These are phyloP conservation scores for Sebastes taczanowskii DNA, from an alignment of 2,797 vertebrate genomes.

Conservation along the genomic window DNA sequence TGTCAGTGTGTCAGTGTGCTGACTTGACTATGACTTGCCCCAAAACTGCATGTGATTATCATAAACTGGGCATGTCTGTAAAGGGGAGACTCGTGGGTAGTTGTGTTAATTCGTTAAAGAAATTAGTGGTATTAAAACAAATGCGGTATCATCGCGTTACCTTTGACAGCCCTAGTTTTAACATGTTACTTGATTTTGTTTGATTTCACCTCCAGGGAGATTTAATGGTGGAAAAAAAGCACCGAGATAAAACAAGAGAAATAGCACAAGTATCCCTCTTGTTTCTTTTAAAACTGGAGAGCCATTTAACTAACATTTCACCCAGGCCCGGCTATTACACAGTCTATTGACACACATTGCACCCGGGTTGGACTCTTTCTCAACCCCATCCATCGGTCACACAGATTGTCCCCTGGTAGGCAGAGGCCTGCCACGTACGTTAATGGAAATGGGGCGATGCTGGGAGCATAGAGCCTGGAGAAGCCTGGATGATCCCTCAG, in stretches of 20 bases:
- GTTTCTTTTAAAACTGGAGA: constrained; percentile 70
- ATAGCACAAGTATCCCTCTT: constrained; percentile 50
- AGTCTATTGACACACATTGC: constrained; percentile 78
- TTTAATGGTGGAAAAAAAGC: constrained; percentile 29
- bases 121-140: too few species aligned
- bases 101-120: too few species aligned
- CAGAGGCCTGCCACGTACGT: constrained; percentile 70
- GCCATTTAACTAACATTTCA: constrained; percentile 75
- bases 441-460: constrained; percentile 83
- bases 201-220: constrained; percentile 39
- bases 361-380: constrained; percentile 72
- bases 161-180: neutral
- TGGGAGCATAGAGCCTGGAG: constrained; percentile 82
- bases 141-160: too few species aligned
- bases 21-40: too few species aligned
- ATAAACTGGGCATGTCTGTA: too few species aligned
- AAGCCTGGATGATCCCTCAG: constrained; percentile 79
- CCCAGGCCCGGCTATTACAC: constrained; percentile 74
- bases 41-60: too few species aligned
- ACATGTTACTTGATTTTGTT: constrained; percentile 35
- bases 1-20: too few species aligned
- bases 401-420: constrained; percentile 78
- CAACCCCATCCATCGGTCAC: constrained; percentile 78
- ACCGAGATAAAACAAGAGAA: constrained; percentile 35
- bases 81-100: too few species aligned